Base-by-base conservation (phyloP, 2,113 vertebrate species). In the Microcebus ravelobensis region DNA sequence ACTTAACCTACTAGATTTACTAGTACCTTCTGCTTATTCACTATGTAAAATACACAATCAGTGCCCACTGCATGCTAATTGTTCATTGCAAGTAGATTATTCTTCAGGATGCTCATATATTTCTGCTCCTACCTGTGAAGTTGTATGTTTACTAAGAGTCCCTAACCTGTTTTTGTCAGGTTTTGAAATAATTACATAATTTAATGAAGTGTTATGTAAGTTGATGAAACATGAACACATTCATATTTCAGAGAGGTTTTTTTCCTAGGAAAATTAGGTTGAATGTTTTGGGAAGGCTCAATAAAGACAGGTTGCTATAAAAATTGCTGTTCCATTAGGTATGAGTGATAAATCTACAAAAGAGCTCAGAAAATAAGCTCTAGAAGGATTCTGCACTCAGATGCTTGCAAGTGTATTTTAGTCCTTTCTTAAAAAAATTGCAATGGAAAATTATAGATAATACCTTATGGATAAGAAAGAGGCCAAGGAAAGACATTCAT, bases 141-240 rank as follows among this genome's bases (percentile, higher is more conserved):
- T 80, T 90, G 21, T 50, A 12, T 81, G 70, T 95, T 96, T 94
- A 79, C 61, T 29, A 39, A 91, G 77, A 93, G 15, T 59, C 12
- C 59, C 39, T 86, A 96, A 76, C 70, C 70, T 87, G 76, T 90
- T 95, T 96, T 81, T 77, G 86, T 80, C 82, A 65, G 27, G 36
- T 92, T 96, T 81, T 87, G 42, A 97, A 94, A 97, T 85, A 94
- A 96, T 95, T 95, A 91, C 57, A 68, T 92, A 95, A 84, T 85
- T 85, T 94, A 92, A 94, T 90, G 89, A 94, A 94, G 42, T 88
- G 67, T 97, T 97, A 94, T 67, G 10, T 95, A 97, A 95, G 88
- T 55, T 92, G 90, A 90, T 34, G 95, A 94, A 97, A 92, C 59
- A 73, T 77, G 88, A 97, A 91, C 88, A 94, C 79, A 77, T 96